Conservation (phyloP, 2,888 invertebrate genomes). For the Acrocyrtus sp. region DNA sequence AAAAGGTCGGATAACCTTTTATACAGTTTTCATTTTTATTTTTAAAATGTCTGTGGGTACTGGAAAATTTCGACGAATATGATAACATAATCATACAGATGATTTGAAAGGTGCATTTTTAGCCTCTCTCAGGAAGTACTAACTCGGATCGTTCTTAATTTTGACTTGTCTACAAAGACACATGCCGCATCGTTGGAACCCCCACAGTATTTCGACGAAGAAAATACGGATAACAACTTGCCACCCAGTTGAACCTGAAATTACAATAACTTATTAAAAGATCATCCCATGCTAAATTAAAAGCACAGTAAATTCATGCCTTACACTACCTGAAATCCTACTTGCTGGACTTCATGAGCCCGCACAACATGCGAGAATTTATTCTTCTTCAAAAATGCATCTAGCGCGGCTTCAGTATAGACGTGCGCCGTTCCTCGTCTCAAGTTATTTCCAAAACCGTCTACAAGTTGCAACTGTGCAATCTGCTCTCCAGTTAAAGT, state of each 20-base stretch:
- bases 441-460: constrained; percentile 76
- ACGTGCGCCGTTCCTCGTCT: constrained; percentile 79
- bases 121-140: constrained; percentile 66
- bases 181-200: constrained; percentile 79
- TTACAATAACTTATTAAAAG: constrained; percentile 2
- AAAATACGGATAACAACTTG: constrained; percentile 78
- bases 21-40: too few species aligned
- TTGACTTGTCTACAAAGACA: constrained; percentile 74
- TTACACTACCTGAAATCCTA: constrained; percentile 74
- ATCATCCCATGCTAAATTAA: neutral
- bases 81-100: too few species aligned
- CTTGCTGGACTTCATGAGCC: constrained; percentile 79
- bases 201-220: constrained; percentile 79
- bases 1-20: too few species aligned
- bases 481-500: constrained; percentile 33
- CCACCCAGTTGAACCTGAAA: constrained; percentile 76
- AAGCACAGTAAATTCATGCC: constrained; percentile 5
- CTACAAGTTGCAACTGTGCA: constrained; percentile 69
- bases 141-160: constrained; percentile 74
- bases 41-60: too few species aligned
- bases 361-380: constrained; percentile 77
- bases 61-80: constrained; percentile 7
- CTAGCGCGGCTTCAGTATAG: constrained; percentile 76
- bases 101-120: neutral
- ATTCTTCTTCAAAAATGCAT: constrained; percentile 75